These are phyloP conservation scores for Glareola pratincola DNA, from an alignment of 2,113 vertebrate species.

Conservation along the genomic window DNA sequence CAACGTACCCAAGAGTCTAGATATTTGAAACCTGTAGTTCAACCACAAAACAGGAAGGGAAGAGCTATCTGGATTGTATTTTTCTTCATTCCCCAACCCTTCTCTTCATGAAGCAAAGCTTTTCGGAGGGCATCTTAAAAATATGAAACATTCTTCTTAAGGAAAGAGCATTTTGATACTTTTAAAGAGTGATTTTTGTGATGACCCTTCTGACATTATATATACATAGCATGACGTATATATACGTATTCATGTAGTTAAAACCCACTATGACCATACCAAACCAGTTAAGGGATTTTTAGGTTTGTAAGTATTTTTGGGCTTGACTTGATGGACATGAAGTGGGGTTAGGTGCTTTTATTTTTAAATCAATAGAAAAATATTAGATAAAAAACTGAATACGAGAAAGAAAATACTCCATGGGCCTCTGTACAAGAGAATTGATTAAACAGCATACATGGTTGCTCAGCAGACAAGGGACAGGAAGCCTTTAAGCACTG, in stretches of 20 bases:
- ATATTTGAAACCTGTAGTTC: neutral
- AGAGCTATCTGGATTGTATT: neutral
- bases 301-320: neutral
- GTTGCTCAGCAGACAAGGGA: neutral
- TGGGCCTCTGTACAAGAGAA: neutral
- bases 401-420: neutral
- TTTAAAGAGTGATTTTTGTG: neutral
- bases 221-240: neutral
- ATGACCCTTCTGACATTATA: neutral
- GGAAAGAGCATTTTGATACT: neutral
- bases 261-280: neutral
- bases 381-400: neutral
- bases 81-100: neutral
- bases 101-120: neutral
- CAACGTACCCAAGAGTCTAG: neutral
- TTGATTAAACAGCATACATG: accelerated
- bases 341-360: neutral
- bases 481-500: neutral
- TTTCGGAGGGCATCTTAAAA: neutral
- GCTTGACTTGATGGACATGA: neutral
- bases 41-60: neutral
- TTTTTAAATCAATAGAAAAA: slow-evolving; percentile 39
- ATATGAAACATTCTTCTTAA: neutral
- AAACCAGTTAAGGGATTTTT: neutral
- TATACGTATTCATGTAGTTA: neutral